Percentiles rank a stretch among this genome's conserved stretches.
phyloP scores from a whole-genome alignment of 2,797 vertebrate species.

The Sebastolobus altivelis region DNA sequence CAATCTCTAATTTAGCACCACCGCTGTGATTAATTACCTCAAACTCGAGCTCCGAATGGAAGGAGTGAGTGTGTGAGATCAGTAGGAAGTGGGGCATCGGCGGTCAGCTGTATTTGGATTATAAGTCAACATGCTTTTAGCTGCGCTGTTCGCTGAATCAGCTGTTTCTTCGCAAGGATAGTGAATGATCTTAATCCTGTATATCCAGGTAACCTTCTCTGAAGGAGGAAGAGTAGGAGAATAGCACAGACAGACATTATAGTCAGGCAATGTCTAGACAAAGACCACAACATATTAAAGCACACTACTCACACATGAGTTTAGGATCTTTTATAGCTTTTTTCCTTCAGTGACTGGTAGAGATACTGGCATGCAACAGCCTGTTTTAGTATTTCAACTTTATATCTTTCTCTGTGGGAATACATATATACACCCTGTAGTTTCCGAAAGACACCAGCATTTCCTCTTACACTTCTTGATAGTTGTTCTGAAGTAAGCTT shows the following conservation, averaged over 20 bases:
- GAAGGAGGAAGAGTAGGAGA: conserved; percentile 50
- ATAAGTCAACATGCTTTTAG: conserved; percentile 75
- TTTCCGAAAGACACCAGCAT: conserved; percentile 39
- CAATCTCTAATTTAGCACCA: conserved; percentile 17
- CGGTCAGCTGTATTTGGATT: conserved; percentile 76
- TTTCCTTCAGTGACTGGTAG: conserved; percentile 18
- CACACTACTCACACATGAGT: conserved; percentile 8
- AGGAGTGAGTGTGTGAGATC: conserved; percentile 48
- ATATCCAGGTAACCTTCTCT: conserved; percentile 73
- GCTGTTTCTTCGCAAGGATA: conserved; percentile 65
- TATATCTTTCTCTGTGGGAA: conserved; percentile 36
- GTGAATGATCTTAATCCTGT: conserved; percentile 80
- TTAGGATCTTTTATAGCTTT: conserved; percentile 32
- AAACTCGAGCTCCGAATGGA: conserved; percentile 40
- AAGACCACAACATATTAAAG: conserved; percentile 40
- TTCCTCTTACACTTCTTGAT: conserved; percentile 55
- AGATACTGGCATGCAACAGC: conserved; percentile 29
- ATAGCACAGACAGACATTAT: conserved; percentile 20
- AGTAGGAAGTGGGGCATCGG: conserved; percentile 70
- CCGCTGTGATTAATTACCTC: conserved; percentile 55
- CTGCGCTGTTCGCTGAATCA: conserved; percentile 73
- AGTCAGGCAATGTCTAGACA: conserved; percentile 39
- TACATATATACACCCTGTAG: conserved; percentile 4
- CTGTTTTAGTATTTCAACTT: conserved; percentile 38
- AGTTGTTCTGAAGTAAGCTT: conserved; percentile 71